Evolutionary conservation across 2,888 invertebrate species (phyloP).

Genomic region (Acanthosepion lycidas): DNA sequence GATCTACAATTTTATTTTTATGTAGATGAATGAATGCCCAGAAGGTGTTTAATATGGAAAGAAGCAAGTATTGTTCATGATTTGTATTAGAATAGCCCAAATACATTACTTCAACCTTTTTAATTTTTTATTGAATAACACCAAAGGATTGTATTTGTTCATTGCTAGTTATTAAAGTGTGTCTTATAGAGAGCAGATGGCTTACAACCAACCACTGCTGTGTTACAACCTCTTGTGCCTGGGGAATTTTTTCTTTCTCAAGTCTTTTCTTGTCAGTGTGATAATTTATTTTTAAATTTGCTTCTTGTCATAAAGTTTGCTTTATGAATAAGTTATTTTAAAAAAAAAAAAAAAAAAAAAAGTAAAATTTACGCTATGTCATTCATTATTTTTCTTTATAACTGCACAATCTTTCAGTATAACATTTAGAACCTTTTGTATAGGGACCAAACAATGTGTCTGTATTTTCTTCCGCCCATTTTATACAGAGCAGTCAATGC

Average conservation of each 20-base stretch:
- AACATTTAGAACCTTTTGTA: not conserved
- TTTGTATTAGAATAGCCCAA: no score
- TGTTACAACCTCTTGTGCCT: slow-evolving; percentile 15
- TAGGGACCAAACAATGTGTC: not conserved
- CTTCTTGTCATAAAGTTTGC: not conserved
- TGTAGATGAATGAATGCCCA: not conserved
- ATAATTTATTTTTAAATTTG: not conserved
- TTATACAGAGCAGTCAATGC: not conserved
- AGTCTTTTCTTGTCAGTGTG: not conserved
- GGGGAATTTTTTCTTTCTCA: not conserved
- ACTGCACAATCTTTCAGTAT: not conserved
- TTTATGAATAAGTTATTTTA: not conserved
- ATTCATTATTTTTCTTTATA: not conserved
- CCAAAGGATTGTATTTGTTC: not conserved
- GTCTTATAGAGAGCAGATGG: not conserved
- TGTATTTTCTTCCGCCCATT: not conserved
- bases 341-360: no score
- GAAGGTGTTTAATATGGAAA: not conserved
- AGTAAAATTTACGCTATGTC: no score
- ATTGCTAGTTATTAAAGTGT: not conserved
- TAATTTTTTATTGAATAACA: not conserved
- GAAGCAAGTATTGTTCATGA: not conserved
- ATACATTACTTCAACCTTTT: not conserved
- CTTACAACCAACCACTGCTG: not conserved
- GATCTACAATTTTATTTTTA: not conserved